Conservation (phyloP, 2,888 invertebrate genomes). For the Gymnosoma rotundatum region DNA sequence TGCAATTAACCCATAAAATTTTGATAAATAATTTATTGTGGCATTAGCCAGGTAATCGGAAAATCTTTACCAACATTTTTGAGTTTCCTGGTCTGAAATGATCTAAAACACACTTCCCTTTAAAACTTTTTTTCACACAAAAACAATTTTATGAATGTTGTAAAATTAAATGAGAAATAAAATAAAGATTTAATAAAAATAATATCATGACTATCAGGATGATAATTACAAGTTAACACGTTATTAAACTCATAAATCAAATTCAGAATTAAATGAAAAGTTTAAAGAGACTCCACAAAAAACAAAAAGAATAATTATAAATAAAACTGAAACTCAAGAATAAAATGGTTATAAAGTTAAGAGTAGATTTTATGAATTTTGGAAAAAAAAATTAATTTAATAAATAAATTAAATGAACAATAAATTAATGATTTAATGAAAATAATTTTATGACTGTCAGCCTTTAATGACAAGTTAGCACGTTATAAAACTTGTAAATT, state of each 20-base stretch:
- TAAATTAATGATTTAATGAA: conserved; percentile 20
- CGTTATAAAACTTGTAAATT: conserved; percentile 71
- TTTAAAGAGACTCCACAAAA: conserved; percentile 31
- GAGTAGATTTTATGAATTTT: conserved; percentile 57
- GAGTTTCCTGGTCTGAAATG: no score
- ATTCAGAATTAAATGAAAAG: conserved; percentile 44
- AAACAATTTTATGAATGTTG: no score
- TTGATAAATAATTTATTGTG: no score
- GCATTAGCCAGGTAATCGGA: no score
- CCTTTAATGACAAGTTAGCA: conserved; percentile 67
- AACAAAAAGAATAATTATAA: conserved; percentile 4
- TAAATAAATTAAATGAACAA: conserved; percentile 42
- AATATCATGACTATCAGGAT: conserved; percentile 68
- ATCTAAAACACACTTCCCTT: no score
- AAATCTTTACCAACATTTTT: no score
- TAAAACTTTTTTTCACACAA: no score
- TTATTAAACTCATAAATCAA: conserved; percentile 71
- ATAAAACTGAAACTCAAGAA: conserved; percentile 25
- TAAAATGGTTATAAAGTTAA: conserved; percentile 30
- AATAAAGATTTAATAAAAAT: conserved; percentile 29
- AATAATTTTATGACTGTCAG: conserved; percentile 69
- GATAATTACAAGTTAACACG: conserved; percentile 69
- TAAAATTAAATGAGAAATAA: conserved; percentile 38
- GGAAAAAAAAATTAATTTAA: no score
- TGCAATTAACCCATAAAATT: no score